These are phyloP conservation scores for Erynnis tages DNA, from an alignment of 2,888 invertebrate species.

Conservation along the genomic window DNA sequence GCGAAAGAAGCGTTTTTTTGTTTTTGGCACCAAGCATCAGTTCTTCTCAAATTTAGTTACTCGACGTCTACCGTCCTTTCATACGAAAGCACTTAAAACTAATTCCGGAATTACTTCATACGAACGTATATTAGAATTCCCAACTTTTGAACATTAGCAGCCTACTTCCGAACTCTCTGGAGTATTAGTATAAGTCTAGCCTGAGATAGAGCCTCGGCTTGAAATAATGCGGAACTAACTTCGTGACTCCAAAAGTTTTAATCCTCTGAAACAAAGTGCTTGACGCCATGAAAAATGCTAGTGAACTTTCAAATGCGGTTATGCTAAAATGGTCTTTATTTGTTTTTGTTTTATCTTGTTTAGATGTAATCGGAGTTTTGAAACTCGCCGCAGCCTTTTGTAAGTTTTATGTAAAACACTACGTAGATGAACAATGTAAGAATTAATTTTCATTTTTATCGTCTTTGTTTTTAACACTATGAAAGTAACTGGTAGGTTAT, in stretches of 20 bases:
- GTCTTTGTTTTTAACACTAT: no score
- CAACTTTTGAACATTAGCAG: slow-evolving; percentile 11
- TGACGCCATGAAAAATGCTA: slow-evolving; percentile 21
- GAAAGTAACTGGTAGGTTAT: no score
- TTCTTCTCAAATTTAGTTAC: no score
- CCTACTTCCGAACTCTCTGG: slow-evolving; percentile 9
- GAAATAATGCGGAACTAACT: slow-evolving; percentile 35
- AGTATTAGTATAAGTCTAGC: slow-evolving; percentile 5
- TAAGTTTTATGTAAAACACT: no score
- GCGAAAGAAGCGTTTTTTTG: no score
- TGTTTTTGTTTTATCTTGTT: slow-evolving; percentile 1
- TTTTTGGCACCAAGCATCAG: no score
- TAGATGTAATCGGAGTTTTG: not conserved
- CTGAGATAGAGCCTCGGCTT: slow-evolving; percentile 35
- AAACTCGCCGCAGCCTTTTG: no score
- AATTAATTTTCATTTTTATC: no score
- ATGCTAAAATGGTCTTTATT: slow-evolving; percentile 10
- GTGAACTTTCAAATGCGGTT: slow-evolving; percentile 8
- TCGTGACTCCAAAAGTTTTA: slow-evolving; percentile 14
- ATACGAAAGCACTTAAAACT: no score
- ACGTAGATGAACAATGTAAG: no score
- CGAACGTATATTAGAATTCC: not conserved
- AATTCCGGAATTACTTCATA: not conserved
- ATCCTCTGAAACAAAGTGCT: slow-evolving; percentile 20
- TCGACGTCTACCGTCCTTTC: no score